Evolutionary conservation across 2,797 vertebrate species (phyloP).

Genomic region (Pseudochirops corinnae): DNA sequence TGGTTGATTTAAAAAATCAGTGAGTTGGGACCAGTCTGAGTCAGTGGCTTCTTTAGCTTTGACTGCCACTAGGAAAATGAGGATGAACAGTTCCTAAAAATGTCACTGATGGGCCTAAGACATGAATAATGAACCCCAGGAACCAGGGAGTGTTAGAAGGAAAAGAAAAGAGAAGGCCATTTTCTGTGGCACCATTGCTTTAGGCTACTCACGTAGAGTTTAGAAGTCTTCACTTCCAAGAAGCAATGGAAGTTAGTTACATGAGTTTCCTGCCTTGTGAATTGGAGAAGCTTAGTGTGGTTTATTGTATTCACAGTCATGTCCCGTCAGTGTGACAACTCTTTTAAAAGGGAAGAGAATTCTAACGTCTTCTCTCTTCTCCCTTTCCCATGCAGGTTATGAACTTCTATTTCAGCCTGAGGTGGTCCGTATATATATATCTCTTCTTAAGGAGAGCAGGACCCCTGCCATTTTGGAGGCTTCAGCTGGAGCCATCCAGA

Average conservation of each 20-base stretch:
- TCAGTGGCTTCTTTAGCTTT: background rate
- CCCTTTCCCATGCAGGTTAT: conserved; percentile 88
- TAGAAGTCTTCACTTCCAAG: conserved; percentile 1
- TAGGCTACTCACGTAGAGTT: background rate
- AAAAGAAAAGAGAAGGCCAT: background rate
- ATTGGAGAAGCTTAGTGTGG: background rate
- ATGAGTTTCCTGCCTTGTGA: conserved; percentile 16
- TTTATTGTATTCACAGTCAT: background rate
- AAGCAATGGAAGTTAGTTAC: background rate
- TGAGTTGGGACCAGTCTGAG: conserved; percentile 29
- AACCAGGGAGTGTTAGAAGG: background rate
- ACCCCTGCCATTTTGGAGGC: conserved; percentile 95
- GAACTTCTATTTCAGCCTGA: conserved; percentile 97
- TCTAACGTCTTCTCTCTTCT: background rate
- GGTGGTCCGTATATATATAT: conserved; percentile 95
- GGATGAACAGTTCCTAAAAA: background rate
- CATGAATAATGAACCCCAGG: background rate
- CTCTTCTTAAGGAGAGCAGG: conserved; percentile 93
- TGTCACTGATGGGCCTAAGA: background rate
- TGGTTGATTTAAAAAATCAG: conserved; percentile 38
- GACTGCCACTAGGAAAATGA: background rate
- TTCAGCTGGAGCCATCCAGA: conserved; percentile 96
- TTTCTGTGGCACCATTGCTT: background rate
- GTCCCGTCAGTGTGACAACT: background rate
- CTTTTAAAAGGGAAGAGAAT: background rate